phyloP scores from a whole-genome alignment of 1,140 invertebrate genomes.

The Steinernema feltiae region DNA sequence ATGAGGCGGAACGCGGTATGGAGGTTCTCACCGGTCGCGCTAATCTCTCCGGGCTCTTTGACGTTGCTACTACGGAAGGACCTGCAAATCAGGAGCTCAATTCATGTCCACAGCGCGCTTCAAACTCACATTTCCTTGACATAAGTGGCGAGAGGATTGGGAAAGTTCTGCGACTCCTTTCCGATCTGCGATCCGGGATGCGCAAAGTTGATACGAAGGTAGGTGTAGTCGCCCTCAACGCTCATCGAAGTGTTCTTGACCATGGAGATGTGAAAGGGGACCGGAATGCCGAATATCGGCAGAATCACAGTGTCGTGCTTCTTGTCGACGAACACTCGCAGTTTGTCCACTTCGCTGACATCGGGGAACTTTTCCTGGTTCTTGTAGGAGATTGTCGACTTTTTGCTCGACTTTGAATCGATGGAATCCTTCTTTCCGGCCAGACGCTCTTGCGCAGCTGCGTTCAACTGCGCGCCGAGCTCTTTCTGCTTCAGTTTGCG shows the following conservation, averaged over 20 bases:
- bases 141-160: slow-evolving; percentile 89
- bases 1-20: slow-evolving; percentile 93
- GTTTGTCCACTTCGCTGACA: slow-evolving; percentile 82
- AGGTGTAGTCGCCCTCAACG: slow-evolving; percentile 97
- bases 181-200: slow-evolving; percentile 86
- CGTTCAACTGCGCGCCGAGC: slow-evolving; percentile 80
- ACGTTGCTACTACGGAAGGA: slow-evolving; percentile 96
- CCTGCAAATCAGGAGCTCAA: slow-evolving; percentile 61
- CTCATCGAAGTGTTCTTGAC: slow-evolving; percentile 97
- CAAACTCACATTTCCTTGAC: slow-evolving; percentile 87
- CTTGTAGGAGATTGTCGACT: slow-evolving; percentile 92
- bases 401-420: slow-evolving; percentile 77
- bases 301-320: slow-evolving; percentile 69
- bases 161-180: slow-evolving; percentile 81
- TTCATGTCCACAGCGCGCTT: not conserved
- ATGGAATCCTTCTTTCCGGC: slow-evolving; percentile 73
- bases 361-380: slow-evolving; percentile 81
- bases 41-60: slow-evolving; percentile 92
- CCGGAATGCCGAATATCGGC: slow-evolving; percentile 86
- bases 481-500: slow-evolving; percentile 93
- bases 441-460: slow-evolving; percentile 80
- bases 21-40: slow-evolving; percentile 86
- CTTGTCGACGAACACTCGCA: slow-evolving; percentile 79
- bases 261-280: slow-evolving; percentile 96
- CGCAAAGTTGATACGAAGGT: slow-evolving; percentile 96